phyloP scores from a whole-genome alignment of 2,797 vertebrate species.

The Rhynchotus rufescens region DNA sequence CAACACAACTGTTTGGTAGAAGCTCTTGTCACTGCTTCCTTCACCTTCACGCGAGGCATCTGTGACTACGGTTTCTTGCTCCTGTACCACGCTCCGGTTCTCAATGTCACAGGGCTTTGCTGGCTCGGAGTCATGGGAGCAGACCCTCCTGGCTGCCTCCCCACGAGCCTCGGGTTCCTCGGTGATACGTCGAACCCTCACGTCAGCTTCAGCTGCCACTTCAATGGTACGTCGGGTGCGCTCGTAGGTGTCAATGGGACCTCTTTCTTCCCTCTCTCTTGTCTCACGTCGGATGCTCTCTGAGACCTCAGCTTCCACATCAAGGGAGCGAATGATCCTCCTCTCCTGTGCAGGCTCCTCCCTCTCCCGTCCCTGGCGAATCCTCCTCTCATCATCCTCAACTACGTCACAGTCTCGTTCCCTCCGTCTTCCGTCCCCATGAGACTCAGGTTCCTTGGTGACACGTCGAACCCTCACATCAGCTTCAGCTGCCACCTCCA shows the following conservation, averaged over 20 bases:
- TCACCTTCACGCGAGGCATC: fast-evolving
- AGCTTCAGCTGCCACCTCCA: fast-evolving
- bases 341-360: neutral
- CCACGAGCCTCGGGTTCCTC: too few species aligned
- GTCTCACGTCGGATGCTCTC: fast-evolving
- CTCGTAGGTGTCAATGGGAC: fast-evolving
- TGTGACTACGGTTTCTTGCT: fast-evolving
- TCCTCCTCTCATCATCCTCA: too few species aligned
- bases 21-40: fast-evolving
- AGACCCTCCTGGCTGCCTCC: neutral
- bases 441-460: neutral
- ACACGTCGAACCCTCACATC: fast-evolving
- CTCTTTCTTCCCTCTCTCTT: fast-evolving
- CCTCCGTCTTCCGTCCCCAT: fast-evolving
- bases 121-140: too few species aligned
- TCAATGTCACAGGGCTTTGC: too few species aligned
- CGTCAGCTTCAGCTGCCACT: fast-evolving
- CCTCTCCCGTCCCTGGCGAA: neutral
- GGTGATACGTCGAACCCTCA: fast-evolving
- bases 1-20: neutral
- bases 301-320: fast-evolving
- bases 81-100: fast-evolving
- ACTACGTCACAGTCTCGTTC: too few species aligned
- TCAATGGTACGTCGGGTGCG: neutral
- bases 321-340: fast-evolving